Conservation (phyloP, 2,113 vertebrate genomes). For the Lophius piscatorius region DNA sequence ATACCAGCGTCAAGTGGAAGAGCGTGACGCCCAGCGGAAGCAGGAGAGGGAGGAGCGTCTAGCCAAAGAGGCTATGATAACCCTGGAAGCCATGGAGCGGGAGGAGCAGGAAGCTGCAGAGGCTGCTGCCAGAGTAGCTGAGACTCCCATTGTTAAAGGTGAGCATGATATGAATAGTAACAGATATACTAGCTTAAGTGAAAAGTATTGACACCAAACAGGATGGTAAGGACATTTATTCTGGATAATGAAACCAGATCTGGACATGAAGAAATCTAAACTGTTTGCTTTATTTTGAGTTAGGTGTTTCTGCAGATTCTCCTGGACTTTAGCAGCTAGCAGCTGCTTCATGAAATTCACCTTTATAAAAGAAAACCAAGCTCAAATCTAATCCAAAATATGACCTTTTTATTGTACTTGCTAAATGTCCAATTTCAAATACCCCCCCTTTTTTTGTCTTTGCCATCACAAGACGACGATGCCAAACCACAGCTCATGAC, state of each 20-base stretch:
- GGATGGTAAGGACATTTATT: too few relatives aligned
- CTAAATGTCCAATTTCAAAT: not conserved
- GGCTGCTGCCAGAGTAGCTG: constrained; percentile 59
- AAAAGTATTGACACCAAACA: too few relatives aligned
- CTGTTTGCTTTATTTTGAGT: too few relatives aligned
- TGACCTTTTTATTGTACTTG: too few relatives aligned
- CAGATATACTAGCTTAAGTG: too few relatives aligned
- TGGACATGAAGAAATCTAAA: too few relatives aligned
- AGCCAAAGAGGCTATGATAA: constrained; percentile 76
- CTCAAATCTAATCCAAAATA: too few relatives aligned
- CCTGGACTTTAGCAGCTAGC: not conserved
- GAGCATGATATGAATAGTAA: constrained; percentile 30
- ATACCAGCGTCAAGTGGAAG: constrained; percentile 76
- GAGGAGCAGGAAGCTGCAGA: constrained; percentile 72
- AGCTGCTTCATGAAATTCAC: too few relatives aligned
- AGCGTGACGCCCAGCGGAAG: constrained; percentile 82
- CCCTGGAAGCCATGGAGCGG: constrained; percentile 77
- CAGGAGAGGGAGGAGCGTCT: constrained; percentile 78
- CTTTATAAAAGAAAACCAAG: too few relatives aligned
- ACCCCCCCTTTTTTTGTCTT: not conserved
- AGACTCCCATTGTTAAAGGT: constrained; percentile 51
- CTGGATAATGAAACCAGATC: too few relatives aligned
- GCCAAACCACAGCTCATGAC: constrained; percentile 28
- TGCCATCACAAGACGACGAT: constrained; percentile 24
- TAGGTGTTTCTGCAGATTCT: not conserved